phyloP scores from a whole-genome alignment of 2,888 invertebrate genomes.

The Nemurella pictetii region DNA sequence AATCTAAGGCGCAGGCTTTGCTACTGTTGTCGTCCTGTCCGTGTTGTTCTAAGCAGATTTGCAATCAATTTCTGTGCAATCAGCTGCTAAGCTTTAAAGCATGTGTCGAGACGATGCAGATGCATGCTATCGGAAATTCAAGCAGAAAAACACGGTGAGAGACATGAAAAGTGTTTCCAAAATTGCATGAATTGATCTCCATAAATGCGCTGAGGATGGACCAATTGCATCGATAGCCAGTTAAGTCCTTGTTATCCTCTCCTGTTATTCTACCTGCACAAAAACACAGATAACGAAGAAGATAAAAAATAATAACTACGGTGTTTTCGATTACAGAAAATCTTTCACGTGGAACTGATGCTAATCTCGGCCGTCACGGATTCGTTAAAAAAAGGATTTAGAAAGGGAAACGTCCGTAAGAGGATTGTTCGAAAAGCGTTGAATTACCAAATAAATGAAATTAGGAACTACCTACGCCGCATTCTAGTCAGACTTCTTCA shows the following conservation, averaged over 20 bases:
- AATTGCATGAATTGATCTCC: no score
- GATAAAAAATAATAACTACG: background rate
- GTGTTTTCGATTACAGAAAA: background rate
- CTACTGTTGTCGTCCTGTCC: background rate
- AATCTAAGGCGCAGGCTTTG: background rate
- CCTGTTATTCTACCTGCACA: background rate
- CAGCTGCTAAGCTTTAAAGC: background rate
- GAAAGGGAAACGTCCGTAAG: background rate
- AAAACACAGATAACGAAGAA: background rate
- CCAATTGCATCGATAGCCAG: background rate
- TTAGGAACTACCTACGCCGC: background rate
- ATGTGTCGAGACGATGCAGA: background rate
- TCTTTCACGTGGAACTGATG: background rate
- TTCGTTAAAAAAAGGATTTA: background rate
- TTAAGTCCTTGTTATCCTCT: no score
- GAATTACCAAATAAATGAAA: background rate
- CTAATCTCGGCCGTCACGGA: background rate
- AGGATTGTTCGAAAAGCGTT: background rate
- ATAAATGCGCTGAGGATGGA: no score
- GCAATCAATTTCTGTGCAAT: background rate
- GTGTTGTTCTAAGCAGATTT: background rate
- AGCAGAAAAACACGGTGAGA: background rate
- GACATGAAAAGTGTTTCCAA: no score
- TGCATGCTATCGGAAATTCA: no score
- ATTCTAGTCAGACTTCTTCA: background rate